Evolutionary conservation across 2,113 vertebrate species (phyloP), one percentile per base, ranked within the genome.

Genomic region (Megatriorchis doriae): DNA sequence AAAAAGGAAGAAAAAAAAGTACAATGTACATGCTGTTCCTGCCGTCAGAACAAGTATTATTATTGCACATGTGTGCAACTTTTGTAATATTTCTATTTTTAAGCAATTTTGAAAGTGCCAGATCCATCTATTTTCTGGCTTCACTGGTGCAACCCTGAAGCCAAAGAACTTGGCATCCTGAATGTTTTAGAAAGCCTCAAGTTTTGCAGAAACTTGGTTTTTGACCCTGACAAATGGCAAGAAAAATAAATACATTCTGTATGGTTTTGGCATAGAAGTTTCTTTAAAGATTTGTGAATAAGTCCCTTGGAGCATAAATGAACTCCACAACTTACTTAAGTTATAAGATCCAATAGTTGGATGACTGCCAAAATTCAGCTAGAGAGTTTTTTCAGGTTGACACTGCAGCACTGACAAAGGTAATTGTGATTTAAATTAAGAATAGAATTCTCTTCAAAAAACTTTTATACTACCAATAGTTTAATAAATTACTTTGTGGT

Each of bases 81-180:
- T 96, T 45, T 90, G 22, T 81, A 92, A 95, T 96, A 91, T 86
- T 97, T 90, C 85, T 95, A 93, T 94, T 97, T 97, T 97, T 97
- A 94, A 89, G 68, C 85, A 66, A n/a, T 96, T 94, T 90, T 87
- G 66, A 72, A 95, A 95, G 82, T 93, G 85, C 80, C 92, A 96
- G 92, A 59, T 91, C 73, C 72, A 96, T 96, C 91, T 96, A 62
- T 90, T 95, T 96, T 90, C 73, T 96, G 96, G 96, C 95, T 97
- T 86, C 58, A 61, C 21, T 95, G 0, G 0, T 61, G 26, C 18
- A 82, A 59, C 5, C 80, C 70, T 75, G 85, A 83, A 93, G 87
- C 88, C 93, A 96, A 91, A 89, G 78, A 89, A 78, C 18, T 68
- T 97, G 92, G 70, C 68, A 93, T 77, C 58, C 48, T 93, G 73